Conservation (phyloP, 2,113 vertebrate genomes). For the human (Homo sapiens) region DNA sequence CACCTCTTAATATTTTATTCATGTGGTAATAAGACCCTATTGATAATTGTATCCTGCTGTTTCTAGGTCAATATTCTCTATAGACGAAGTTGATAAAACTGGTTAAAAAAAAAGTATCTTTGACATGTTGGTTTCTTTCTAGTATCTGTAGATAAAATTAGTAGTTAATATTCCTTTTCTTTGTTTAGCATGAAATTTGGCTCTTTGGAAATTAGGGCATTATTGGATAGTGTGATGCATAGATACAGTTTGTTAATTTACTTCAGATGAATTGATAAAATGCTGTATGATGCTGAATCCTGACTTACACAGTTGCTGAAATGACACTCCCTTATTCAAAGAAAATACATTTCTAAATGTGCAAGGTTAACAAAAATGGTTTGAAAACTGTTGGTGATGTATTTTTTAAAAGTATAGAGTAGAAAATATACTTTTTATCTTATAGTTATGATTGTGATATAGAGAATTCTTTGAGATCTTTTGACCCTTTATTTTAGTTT, state of each 20-base stretch:
- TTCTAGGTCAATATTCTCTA: background rate
- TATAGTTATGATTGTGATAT: background rate
- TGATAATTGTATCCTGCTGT: background rate
- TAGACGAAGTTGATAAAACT: background rate
- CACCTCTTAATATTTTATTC: background rate
- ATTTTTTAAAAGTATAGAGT: background rate
- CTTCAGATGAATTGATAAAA: background rate
- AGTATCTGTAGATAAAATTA: background rate
- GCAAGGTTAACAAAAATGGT: background rate
- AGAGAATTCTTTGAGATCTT: background rate
- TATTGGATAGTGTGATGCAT: background rate
- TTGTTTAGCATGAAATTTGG: background rate
- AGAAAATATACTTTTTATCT: background rate
- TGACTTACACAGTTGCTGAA: background rate
- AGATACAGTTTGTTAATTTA: background rate
- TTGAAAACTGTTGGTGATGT: background rate
- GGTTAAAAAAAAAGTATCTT: background rate
- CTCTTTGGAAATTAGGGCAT: background rate
- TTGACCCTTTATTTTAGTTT: background rate
- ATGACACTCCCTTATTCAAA: background rate
- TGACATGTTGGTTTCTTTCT: background rate
- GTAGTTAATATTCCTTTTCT: background rate
- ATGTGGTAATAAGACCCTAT: background rate
- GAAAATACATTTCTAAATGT: background rate
- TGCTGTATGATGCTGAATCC: background rate